Evolutionary conservation across 2,797 vertebrate genomes (phyloP).

Genomic region (Paramormyrops hopkinsi): DNA sequence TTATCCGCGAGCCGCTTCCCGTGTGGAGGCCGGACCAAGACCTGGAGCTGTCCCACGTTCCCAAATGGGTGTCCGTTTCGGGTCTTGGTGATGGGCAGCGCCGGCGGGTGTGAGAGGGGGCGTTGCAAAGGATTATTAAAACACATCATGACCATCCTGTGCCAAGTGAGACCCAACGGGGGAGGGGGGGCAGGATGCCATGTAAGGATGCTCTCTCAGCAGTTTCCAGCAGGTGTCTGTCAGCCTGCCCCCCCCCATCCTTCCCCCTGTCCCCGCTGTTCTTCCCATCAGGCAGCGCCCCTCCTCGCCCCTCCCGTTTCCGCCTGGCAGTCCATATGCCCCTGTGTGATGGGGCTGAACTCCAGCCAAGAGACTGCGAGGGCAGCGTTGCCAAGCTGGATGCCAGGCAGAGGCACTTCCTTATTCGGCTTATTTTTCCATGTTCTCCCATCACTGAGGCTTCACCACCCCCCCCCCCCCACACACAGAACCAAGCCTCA

Average conservation of each 20-base stretch:
- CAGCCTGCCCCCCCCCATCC: background rate
- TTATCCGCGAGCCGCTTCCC: background rate
- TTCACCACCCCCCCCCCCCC: constrained; percentile 14
- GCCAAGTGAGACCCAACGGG: background rate
- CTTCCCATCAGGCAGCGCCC: background rate
- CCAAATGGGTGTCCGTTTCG: background rate
- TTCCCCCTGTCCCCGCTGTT: background rate
- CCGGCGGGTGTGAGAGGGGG: constrained; percentile 25
- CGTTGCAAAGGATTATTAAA: constrained; percentile 30
- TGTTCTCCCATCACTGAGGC: constrained; percentile 27
- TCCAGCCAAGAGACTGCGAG: constrained; percentile 24
- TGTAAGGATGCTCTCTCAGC: constrained; percentile 52
- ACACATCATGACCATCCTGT: constrained; percentile 31
- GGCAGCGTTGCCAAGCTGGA: constrained; percentile 25
- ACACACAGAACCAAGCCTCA: background rate
- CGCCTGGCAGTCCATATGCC: constrained; percentile 14
- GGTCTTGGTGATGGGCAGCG: background rate
- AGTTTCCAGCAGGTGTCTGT: constrained; percentile 53
- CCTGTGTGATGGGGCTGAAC: constrained; percentile 14
- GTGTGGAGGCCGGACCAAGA: background rate
- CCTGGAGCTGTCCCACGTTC: background rate
- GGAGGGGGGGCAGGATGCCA: background rate
- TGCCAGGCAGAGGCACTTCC: constrained; percentile 17
- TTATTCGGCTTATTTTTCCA: constrained; percentile 30
- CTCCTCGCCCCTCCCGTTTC: background rate